These are phyloP conservation scores for Mustela lutreola DNA, from an alignment of 2,113 vertebrate species.

Conservation along the genomic window DNA sequence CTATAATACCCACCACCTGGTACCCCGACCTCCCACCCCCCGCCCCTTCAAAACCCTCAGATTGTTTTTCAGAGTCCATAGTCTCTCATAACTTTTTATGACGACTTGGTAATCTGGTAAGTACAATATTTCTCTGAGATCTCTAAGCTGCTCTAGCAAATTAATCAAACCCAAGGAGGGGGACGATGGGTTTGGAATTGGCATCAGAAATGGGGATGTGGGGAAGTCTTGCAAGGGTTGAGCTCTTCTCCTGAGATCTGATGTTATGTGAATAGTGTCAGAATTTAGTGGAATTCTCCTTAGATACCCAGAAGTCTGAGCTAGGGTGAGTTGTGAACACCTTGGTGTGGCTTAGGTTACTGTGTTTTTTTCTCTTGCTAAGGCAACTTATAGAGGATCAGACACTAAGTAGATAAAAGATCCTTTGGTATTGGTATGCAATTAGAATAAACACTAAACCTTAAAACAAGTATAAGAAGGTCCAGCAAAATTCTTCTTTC, in stretches of 20 bases:
- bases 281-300: neutral
- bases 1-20: too few relatives aligned
- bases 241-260: neutral
- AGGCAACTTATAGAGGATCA: neutral
- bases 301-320: neutral
- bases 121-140: neutral
- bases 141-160: neutral
- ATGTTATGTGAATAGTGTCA: neutral
- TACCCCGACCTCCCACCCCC: too few relatives aligned
- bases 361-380: neutral
- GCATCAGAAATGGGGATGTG: neutral
- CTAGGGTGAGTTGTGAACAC: neutral
- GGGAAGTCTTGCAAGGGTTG: neutral
- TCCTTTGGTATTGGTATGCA: neutral
- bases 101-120: neutral
- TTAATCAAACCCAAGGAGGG: neutral
- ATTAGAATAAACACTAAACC: constrained; percentile 10
- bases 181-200: neutral
- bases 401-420: constrained; percentile 14
- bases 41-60: too few relatives aligned
- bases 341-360: neutral
- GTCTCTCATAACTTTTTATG: neutral
- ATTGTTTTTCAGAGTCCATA: too few relatives aligned
- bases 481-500: neutral
- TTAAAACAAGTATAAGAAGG: neutral